Percentiles rank a stretch among this genome's conserved stretches.
Conservation (phyloP, 2,888 invertebrate genomes). For the Diaprepes abbreviatus region DNA sequence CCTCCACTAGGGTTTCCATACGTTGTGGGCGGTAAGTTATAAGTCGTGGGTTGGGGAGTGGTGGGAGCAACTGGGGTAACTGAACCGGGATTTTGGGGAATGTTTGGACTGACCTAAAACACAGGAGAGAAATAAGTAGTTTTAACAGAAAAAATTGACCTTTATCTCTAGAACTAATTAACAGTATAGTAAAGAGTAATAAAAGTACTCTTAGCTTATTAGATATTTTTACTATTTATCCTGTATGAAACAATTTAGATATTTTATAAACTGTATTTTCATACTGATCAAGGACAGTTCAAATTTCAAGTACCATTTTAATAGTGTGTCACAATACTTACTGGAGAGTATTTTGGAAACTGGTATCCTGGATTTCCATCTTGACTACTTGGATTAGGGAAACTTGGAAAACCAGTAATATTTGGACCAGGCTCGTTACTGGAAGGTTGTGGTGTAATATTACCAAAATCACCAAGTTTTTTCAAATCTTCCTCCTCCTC, state of each 20-base stretch:
- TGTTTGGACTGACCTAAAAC: constrained; percentile 59
- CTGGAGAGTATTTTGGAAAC: constrained; percentile 59
- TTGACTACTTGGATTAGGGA: constrained; percentile 51
- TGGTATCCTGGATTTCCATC: constrained; percentile 46
- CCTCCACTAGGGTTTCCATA: constrained; percentile 54
- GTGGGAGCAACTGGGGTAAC: constrained; percentile 47
- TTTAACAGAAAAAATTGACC: no score
- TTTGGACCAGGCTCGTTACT: constrained; percentile 17
- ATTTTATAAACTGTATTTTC: no score
- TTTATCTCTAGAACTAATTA: no score
- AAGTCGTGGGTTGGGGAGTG: constrained; percentile 46
- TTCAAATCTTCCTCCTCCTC: constrained; percentile 37
- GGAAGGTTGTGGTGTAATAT: constrained; percentile 36
- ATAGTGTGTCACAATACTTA: no score
- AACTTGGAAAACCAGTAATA: constrained; percentile 57
- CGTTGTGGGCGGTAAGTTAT: constrained; percentile 41
- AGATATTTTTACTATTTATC: no score
- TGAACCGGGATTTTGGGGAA: constrained; percentile 62
- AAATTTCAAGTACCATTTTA: no score
- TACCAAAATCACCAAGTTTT: constrained; percentile 38
- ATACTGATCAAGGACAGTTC: no score
- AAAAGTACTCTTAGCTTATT: no score
- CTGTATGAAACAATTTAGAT: no score
- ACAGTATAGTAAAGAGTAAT: no score
- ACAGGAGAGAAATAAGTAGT: no score